These are phyloP conservation scores for Gallinago media DNA, from an alignment of 2,113 vertebrate genomes.

Conservation along the genomic window DNA sequence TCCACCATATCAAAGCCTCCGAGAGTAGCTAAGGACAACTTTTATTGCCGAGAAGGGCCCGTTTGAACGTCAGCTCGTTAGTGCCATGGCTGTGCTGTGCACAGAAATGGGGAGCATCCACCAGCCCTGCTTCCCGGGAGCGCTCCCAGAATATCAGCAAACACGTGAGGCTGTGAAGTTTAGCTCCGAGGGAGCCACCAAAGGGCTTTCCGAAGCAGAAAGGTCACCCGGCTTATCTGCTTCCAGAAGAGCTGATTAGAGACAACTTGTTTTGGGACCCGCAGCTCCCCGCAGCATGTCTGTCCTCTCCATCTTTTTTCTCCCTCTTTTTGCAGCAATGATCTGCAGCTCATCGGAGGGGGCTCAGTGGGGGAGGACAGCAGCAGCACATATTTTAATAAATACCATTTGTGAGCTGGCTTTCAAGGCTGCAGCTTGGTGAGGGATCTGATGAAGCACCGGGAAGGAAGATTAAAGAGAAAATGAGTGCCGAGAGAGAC, in stretches of 20 bases:
- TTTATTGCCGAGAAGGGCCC: background rate
- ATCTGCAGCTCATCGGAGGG: background rate
- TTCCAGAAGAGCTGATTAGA: background rate
- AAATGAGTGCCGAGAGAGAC: accelerated
- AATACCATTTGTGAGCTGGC: background rate
- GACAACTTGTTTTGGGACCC: accelerated
- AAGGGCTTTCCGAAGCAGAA: background rate
- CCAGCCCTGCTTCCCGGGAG: background rate
- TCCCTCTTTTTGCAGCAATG: background rate
- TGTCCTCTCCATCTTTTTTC: accelerated
- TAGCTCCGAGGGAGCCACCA: background rate
- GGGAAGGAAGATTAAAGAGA: accelerated
- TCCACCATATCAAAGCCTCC: background rate
- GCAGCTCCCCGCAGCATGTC: accelerated
- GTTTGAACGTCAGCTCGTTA: background rate
- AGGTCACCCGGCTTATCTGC: background rate
- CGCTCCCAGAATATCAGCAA: background rate
- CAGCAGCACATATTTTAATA: background rate
- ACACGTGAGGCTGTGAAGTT: background rate
- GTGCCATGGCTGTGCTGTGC: accelerated
- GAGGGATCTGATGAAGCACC: background rate
- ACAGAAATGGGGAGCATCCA: accelerated
- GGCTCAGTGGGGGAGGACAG: accelerated
- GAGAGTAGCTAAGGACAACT: background rate
- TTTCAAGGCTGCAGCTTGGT: background rate